Conservation (phyloP, 2,888 invertebrate species). For the Azorinus chamasolen region DNA sequence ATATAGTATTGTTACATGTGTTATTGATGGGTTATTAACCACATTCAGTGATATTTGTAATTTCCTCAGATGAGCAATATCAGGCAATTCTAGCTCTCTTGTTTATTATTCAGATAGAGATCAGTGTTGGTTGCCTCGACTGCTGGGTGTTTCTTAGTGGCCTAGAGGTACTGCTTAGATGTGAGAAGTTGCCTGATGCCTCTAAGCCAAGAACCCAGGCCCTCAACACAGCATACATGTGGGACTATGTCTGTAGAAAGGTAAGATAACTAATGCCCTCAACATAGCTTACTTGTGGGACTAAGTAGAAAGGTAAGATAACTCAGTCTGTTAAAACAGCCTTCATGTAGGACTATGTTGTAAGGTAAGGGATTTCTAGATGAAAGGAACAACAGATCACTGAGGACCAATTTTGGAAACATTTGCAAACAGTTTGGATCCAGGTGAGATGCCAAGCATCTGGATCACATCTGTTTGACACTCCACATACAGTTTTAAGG, state of each 20-base stretch:
- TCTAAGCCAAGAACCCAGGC: slow-evolving; percentile 90
- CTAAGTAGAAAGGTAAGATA: not conserved
- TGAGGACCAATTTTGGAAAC: too few species aligned
- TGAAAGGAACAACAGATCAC: too few species aligned
- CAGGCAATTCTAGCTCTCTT: not conserved
- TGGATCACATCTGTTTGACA: too few species aligned
- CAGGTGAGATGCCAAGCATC: too few species aligned
- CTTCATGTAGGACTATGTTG: too few species aligned
- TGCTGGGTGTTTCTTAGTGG: slow-evolving; percentile 98
- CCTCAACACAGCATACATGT: slow-evolving; percentile 93
- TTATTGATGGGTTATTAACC: too few species aligned
- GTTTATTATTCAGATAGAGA: slow-evolving; percentile 87
- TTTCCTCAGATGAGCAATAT: too few species aligned
- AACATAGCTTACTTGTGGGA: not conserved
- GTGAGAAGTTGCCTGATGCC: slow-evolving; percentile 86
- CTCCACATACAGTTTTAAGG: too few species aligned
- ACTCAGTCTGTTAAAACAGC: not conserved
- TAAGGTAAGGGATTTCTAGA: too few species aligned
- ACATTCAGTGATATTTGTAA: too few species aligned
- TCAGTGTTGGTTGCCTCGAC: slow-evolving; percentile 93
- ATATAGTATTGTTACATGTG: too few species aligned
- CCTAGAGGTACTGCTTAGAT: slow-evolving; percentile 94
- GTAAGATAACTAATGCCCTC: slow-evolving; percentile 85
- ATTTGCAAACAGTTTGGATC: too few species aligned
- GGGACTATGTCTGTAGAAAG: slow-evolving; percentile 96